Evolutionary conservation across 2,888 invertebrate genomes (phyloP).

Genomic region (Luperina testacea): DNA sequence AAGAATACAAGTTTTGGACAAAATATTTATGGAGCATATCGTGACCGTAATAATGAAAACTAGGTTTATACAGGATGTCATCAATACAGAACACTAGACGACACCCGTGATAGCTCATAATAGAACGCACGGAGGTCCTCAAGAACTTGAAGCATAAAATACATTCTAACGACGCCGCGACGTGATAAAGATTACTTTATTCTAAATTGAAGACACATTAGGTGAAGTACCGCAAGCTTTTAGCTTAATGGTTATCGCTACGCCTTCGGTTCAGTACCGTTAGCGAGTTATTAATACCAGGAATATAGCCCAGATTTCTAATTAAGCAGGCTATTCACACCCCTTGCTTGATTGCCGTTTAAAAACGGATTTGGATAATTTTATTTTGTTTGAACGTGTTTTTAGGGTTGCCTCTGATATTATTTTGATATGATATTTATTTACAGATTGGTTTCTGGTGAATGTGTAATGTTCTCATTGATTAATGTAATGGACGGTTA

Average conservation of each 20-base stretch:
- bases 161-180: conserved; percentile 45
- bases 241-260: conserved; percentile 75
- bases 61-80: not conserved
- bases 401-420: conserved; percentile 19
- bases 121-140: conserved; percentile 31
- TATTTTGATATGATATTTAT: conserved; percentile 7
- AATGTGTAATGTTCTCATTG: not conserved
- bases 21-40: not conserved
- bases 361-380: conserved; percentile 50
- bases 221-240: conserved; percentile 73
- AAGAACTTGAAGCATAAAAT: conserved; percentile 52
- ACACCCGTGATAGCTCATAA: conserved; percentile 27
- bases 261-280: conserved; percentile 49
- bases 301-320: conserved; percentile 61
- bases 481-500: too few relatives aligned
- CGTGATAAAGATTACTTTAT: conserved; percentile 71
- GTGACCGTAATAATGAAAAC: not conserved
- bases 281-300: conserved; percentile 63
- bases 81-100: not conserved
- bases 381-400: conserved; percentile 42
- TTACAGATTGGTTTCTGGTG: conserved; percentile 9
- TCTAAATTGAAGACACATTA: conserved; percentile 75
- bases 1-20: not conserved
- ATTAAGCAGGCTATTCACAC: conserved; percentile 54
- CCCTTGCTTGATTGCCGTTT: conserved; percentile 45